Conservation (phyloP, 2,113 vertebrate species). For the Sphaerodactylus townsendi region DNA sequence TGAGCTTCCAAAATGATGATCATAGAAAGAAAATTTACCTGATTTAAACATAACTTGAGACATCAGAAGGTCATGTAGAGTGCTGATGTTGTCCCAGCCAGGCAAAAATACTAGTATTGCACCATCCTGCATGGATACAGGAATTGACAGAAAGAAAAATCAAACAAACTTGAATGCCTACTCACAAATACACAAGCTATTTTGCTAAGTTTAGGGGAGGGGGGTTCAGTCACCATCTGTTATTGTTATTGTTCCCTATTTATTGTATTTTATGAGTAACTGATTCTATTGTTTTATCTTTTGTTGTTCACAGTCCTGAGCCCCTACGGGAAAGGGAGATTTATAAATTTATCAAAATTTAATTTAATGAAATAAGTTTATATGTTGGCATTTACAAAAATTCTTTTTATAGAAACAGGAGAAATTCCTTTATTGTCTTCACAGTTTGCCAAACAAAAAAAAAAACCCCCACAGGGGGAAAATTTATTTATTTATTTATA, state of each 20-base stretch:
- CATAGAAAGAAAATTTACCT: slow-evolving; percentile 76
- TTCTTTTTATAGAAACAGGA: neutral
- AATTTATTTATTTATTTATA: neutral
- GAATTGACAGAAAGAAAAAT: neutral
- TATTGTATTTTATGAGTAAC: no score
- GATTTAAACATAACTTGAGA: slow-evolving; percentile 96
- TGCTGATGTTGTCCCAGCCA: slow-evolving; percentile 98
- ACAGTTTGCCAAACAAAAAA: neutral
- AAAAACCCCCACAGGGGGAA: neutral
- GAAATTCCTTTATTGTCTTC: neutral
- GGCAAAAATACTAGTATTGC: slow-evolving; percentile 96
- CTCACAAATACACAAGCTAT: neutral
- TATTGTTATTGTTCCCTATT: no score
- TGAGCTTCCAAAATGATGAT: neutral
- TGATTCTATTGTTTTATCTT: no score
- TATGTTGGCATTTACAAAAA: neutral
- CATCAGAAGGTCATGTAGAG: slow-evolving; percentile 89
- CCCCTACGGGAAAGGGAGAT: no score
- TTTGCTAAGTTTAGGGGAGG: no score
- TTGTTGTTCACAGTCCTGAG: no score
- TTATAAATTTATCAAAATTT: no score
- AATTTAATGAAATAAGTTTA: no score
- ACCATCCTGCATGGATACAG: slow-evolving; percentile 80
- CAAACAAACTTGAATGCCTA: neutral
- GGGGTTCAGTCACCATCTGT: no score